A percentile compares a stretch with the other conserved stretches of the same genome.
Conservation (phyloP, 2,888 invertebrate genomes). For the Tromatobia lineatoria region DNA sequence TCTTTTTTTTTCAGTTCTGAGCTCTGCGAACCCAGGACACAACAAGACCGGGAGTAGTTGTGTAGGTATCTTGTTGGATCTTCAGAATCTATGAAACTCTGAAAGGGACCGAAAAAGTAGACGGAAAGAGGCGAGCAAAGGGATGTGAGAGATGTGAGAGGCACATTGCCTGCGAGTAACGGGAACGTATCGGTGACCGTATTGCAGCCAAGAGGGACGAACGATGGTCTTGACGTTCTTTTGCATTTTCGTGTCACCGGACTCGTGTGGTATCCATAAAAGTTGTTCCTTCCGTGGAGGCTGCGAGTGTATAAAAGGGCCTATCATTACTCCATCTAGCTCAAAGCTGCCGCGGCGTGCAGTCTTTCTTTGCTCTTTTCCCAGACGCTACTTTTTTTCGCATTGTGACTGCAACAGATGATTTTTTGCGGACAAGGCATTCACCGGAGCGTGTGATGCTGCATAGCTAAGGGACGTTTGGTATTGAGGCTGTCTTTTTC, state of each 20-base stretch:
- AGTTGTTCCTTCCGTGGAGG: conserved; percentile 33
- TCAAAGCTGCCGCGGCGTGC: conserved; percentile 15
- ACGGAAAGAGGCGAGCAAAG: not conserved
- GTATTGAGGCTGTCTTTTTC: not conserved
- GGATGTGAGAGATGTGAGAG: not conserved
- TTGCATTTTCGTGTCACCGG: conserved; percentile 49
- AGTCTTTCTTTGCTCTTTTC: not conserved
- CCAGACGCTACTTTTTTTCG: not conserved
- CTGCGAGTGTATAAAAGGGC: conserved; percentile 17
- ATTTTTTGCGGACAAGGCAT: not conserved
- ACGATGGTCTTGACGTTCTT: conserved; percentile 21
- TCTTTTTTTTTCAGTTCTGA: conserved; percentile 7
- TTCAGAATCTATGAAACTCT: conserved; percentile 25
- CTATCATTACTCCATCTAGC: not conserved
- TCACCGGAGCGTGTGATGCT: not conserved
- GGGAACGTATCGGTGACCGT: not conserved
- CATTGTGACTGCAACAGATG: conserved; percentile 2
- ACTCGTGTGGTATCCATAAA: conserved; percentile 43
- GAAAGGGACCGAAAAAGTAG: conserved; percentile 27
- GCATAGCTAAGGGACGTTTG: not conserved
- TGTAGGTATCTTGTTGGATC: conserved; percentile 27
- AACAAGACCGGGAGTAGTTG: conserved; percentile 29
- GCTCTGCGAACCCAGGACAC: not conserved
- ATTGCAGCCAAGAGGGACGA: conserved; percentile 3
- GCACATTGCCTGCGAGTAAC: not conserved